Evolutionary conservation across 2,113 vertebrate species (phyloP).

Genomic region (Xyrauchen texanus): DNA sequence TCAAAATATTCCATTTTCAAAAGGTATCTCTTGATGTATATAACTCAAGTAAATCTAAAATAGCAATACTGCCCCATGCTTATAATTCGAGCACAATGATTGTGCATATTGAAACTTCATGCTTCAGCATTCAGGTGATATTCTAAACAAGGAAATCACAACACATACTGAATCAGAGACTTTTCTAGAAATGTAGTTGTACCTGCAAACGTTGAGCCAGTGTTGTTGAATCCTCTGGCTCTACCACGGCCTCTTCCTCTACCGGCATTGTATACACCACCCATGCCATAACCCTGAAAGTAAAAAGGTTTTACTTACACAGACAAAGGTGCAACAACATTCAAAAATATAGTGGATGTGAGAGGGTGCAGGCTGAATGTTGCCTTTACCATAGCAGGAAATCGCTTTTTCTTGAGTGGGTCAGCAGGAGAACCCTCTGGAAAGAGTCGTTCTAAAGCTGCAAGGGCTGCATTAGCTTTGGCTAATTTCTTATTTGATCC

Average conservation of each 20-base stretch:
- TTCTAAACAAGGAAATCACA: no score
- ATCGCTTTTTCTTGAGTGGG: conserved; percentile 83
- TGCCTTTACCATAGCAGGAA: conserved; percentile 70
- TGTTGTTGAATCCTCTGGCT: conserved; percentile 42
- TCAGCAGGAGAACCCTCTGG: conserved; percentile 75
- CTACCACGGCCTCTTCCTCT: conserved; percentile 49
- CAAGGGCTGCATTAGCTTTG: conserved; percentile 90
- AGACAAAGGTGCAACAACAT: not conserved
- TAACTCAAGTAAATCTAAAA: no score
- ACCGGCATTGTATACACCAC: conserved; percentile 1
- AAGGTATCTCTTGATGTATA: no score
- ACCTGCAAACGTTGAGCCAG: conserved; percentile 35
- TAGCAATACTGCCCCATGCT: no score
- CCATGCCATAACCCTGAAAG: conserved; percentile 37
- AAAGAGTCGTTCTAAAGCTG: conserved; percentile 90
- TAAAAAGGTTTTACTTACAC: not conserved
- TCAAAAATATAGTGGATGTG: no score
- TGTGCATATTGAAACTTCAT: no score
- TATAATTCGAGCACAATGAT: no score
- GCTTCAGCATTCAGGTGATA: no score
- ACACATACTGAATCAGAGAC: no score
- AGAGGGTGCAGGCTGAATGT: no score
- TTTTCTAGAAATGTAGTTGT: not conserved
- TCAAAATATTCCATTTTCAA: no score
- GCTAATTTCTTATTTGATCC: conserved; percentile 96